Evolutionary conservation across 2,888 invertebrate genomes (phyloP).

Genomic region (Odontocolon sp.): DNA sequence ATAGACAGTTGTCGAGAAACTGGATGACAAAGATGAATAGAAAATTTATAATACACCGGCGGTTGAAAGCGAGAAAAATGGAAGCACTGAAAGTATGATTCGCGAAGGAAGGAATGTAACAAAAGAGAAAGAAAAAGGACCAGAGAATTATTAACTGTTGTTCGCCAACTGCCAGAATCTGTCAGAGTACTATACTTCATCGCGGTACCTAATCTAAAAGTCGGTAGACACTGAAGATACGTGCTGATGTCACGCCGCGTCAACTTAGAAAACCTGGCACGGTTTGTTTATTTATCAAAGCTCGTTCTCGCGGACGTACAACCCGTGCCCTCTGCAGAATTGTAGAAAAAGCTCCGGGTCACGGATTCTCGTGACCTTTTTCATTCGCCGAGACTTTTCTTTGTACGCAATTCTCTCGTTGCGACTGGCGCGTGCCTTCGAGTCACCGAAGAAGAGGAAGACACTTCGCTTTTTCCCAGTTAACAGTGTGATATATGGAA

Average conservation of each 20-base stretch:
- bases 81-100: no score
- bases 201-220: conserved; percentile 42
- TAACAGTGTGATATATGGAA: conserved; percentile 53
- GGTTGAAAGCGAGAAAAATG: no score
- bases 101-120: no score
- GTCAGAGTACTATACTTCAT: neutral
- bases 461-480: conserved; percentile 5
- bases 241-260: conserved; percentile 45
- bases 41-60: no score
- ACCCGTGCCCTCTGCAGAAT: neutral
- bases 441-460: neutral
- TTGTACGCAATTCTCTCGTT: no score
- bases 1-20: conserved; percentile 5
- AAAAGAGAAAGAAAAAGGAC: no score
- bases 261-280: conserved; percentile 39
- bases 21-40: no score
- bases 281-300: conserved; percentile 46
- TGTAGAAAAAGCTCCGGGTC: conserved; percentile 15
- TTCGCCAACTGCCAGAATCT: no score
- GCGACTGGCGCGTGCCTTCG: no score
- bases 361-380: conserved; percentile 32
- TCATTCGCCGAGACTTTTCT: no score
- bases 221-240: conserved; percentile 24
- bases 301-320: neutral
- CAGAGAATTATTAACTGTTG: no score